These are phyloP conservation scores for Geotrypetes seraphini DNA, from an alignment of 2,797 vertebrate species.

Conservation along the genomic window DNA sequence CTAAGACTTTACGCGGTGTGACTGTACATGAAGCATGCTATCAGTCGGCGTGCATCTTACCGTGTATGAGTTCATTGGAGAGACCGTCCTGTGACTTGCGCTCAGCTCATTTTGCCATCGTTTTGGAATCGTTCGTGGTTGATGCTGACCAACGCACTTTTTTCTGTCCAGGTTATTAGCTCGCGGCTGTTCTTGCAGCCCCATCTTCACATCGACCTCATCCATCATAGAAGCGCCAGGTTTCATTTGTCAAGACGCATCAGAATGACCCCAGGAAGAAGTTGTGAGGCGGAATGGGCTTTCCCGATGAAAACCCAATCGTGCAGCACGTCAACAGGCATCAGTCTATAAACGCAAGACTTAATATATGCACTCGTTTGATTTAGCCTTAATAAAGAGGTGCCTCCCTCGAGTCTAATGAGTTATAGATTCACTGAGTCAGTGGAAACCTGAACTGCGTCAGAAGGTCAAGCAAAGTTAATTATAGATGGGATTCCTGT, in stretches of 20 bases:
- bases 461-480: too few relatives aligned
- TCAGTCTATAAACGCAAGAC: background rate
- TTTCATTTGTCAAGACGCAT: slow-evolving; percentile 21
- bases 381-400: background rate
- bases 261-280: slow-evolving; percentile 11
- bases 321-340: background rate
- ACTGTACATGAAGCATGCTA: too few relatives aligned
- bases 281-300: background rate
- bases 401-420: background rate
- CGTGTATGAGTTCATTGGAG: too few relatives aligned
- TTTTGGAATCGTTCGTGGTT: too few relatives aligned
- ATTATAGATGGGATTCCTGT: too few relatives aligned
- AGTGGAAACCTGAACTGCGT: background rate
- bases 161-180: slow-evolving; percentile 14
- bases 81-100: too few relatives aligned
- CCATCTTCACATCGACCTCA: slow-evolving; percentile 21
- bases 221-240: slow-evolving; percentile 17
- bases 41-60: too few relatives aligned
- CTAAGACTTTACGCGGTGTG: too few relatives aligned
- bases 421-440: background rate
- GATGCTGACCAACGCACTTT: background rate
- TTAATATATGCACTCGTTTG: background rate
- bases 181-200: slow-evolving; percentile 4
- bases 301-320: background rate
- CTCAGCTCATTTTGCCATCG: too few relatives aligned